Evolutionary conservation across 2,888 invertebrate species (phyloP).

Genomic region (Oscheius onirici): DNA sequence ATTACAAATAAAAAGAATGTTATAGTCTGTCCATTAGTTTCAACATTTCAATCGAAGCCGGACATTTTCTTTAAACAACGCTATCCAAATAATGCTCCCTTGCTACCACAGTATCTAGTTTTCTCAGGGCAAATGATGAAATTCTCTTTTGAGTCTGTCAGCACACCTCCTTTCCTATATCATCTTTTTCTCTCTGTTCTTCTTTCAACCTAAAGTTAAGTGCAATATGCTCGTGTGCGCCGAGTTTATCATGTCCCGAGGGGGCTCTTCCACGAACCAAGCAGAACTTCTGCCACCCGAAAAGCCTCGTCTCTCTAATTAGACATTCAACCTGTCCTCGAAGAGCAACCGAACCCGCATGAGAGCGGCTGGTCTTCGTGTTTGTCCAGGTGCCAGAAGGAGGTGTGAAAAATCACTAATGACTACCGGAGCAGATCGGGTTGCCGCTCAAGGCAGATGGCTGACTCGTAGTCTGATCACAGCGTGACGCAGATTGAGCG

Average conservation of each 20-base stretch:
- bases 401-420: constrained; percentile 29
- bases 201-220: too few species aligned
- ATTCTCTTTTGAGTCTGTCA: background rate
- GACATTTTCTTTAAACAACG: too few species aligned
- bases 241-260: background rate
- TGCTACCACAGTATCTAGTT: background rate
- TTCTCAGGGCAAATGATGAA: background rate
- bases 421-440: background rate
- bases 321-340: constrained; percentile 18
- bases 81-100: too few species aligned
- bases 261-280: constrained; percentile 11
- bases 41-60: too few species aligned
- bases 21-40: too few species aligned
- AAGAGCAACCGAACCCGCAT: constrained; percentile 9
- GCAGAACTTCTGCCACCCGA: background rate
- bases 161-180: background rate
- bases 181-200: background rate
- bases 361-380: constrained; percentile 13
- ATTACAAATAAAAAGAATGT: too few species aligned
- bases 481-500: background rate
- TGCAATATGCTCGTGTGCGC: too few species aligned
- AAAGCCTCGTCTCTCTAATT: background rate
- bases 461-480: background rate
- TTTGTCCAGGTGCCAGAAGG: constrained; percentile 15
- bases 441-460: background rate